Base-by-base conservation (phyloP, 2,797 vertebrate species). In the Phoeniculus purpureus region DNA sequence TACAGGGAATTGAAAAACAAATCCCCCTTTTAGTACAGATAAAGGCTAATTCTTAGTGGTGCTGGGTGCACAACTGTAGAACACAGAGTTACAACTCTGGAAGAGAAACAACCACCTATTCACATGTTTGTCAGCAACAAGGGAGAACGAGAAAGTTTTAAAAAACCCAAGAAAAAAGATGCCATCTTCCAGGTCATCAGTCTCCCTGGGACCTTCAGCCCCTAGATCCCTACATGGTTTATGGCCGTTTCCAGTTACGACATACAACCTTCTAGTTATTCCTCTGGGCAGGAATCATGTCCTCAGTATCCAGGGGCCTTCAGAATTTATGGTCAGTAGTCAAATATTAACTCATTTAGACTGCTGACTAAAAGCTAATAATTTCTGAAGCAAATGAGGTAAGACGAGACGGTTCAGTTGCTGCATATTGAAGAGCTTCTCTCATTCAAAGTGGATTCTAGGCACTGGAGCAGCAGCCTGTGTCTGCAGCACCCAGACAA, bases 271-370 rank as follows among this genome's bases (percentile, higher is more conserved):
- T 13, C 25, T 10, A 19, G 52, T 54, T 27, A n/a, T 45, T 84
- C 54, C 84, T 80, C 81, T 17, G 15, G 75, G 58, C 56, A 83
- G 12, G 47, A 94, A 85, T 74, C 47, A 58, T 12, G 20, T 72
- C 72, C 79, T 85, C 25, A 12, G 66, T 89, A 40, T 51, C 65
- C 90, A 81, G n/a, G 3, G 37, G 20, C 77, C 75, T 86, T 62
- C 74, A 85, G 90, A 91, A 93, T 77, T 87, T 94, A 91, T 32
- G 64, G 81, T 58, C 83, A 62, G 48, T 56, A 62, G 88, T 92
- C 83, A 93, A 95, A 90, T 72, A 94, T 93, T 93, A 94, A 95
- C 91, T 92, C 65, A 34, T 71, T 74, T 52, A 59, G 55, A 74
- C 65, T 80, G 78, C 31, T 92, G 86, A 82, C 84, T 89, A 89